A percentile compares a stretch with the other conserved stretches of the same genome.
These are phyloP conservation scores for Myiozetetes cayanensis DNA, from an alignment of 2,113 vertebrate genomes.

Conservation along the genomic window DNA sequence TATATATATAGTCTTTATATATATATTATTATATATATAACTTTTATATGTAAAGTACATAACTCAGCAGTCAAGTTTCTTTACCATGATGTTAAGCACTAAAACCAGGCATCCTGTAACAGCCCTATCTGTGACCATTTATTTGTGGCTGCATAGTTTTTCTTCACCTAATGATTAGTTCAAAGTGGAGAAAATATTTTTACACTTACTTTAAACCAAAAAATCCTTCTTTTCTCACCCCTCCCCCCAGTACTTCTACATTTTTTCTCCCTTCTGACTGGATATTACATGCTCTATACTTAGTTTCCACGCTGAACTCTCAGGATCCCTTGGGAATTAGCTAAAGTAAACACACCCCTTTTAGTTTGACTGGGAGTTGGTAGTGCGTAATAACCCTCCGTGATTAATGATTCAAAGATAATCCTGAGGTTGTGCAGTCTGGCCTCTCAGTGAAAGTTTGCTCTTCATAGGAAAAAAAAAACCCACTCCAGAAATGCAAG, in stretches of 20 bases:
- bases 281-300: neutral
- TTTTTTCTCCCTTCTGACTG: neutral
- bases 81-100: neutral
- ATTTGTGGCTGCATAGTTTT: neutral
- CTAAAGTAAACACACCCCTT: slow-evolving; percentile 52
- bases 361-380: neutral
- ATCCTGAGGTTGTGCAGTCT: neutral
- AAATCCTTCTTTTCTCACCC: neutral
- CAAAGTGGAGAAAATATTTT: neutral
- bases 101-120: neutral
- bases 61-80: neutral
- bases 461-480: neutral
- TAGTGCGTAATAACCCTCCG: neutral
- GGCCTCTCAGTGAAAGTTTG: neutral
- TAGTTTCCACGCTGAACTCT: slow-evolving; percentile 36
- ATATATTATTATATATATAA: neutral
- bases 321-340: slow-evolving; percentile 32
- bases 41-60: neutral
- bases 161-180: neutral
- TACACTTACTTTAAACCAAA: neutral
- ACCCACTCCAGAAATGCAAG: neutral
- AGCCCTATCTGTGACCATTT: neutral
- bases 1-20: neutral
- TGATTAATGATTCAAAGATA: slow-evolving; percentile 42
- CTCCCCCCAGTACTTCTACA: neutral